Conservation (phyloP, 53 echinoderm and acorn worm genomes). For the Hippasteria phrygiana region DNA sequence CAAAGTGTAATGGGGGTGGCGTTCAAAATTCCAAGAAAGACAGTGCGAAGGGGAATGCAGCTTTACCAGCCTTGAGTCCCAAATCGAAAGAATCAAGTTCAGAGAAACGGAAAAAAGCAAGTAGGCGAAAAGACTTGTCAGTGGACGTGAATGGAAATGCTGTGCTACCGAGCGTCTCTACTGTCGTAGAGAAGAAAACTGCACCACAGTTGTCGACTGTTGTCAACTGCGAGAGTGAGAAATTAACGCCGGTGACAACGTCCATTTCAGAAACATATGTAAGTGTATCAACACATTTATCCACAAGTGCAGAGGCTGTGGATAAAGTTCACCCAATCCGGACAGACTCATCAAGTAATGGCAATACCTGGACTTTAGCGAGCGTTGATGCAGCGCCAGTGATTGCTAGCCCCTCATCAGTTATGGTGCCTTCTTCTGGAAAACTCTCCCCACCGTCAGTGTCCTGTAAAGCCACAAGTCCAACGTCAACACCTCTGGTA, state of each 20-base stretch:
- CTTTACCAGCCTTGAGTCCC: conserved; percentile 17
- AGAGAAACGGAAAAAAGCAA: conserved; percentile 43
- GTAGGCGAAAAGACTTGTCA: conserved; percentile 42
- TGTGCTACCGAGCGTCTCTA: conserved; percentile 15
- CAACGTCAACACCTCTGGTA: not conserved
- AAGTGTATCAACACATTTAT: not conserved
- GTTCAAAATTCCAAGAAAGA: conserved; percentile 29
- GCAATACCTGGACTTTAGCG: conserved; percentile 9
- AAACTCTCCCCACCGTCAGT: conserved; percentile 25
- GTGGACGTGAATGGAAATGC: conserved; percentile 62
- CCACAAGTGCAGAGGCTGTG: not conserved
- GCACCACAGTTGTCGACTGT: conserved; percentile 1
- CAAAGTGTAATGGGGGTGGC: conserved; percentile 46
- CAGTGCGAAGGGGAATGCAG: not conserved
- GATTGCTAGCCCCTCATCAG: conserved; percentile 2
- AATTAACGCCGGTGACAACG: not conserved
- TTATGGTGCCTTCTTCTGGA: conserved; percentile 42
- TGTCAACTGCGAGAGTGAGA: conserved; percentile 1
- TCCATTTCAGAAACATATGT: not conserved
- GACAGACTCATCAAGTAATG: conserved; percentile 18
- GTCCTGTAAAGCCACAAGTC: conserved; percentile 22
- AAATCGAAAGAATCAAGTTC: conserved; percentile 50
- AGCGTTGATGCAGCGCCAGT: not conserved
- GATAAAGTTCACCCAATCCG: not conserved
- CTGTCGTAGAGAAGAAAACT: conserved; percentile 29